Conservation (phyloP, 2,797 vertebrate genomes). For the Myripristis jacobus region DNA sequence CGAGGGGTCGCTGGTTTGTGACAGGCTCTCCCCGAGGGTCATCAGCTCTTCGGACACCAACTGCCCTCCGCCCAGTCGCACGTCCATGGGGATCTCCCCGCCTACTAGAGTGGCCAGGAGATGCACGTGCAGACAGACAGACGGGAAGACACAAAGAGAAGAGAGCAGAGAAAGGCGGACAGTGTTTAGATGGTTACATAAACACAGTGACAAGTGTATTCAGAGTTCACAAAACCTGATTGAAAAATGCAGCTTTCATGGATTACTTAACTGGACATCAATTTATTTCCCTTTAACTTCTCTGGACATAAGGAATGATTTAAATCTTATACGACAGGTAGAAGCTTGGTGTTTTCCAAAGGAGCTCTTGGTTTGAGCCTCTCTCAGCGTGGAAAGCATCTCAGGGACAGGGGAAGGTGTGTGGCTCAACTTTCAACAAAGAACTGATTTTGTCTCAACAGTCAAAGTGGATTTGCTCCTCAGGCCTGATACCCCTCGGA, state of each 20-base stretch:
- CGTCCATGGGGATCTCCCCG: constrained; percentile 96
- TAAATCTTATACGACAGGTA: constrained; percentile 23
- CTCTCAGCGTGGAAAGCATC: constrained; percentile 45
- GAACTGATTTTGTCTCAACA: constrained; percentile 52
- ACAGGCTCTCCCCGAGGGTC: constrained; percentile 98
- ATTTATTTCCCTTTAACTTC: constrained; percentile 29
- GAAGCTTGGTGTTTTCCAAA: constrained; percentile 26
- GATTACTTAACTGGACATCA: constrained; percentile 12
- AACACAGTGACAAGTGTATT: constrained; percentile 1
- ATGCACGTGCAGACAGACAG: constrained; percentile 19
- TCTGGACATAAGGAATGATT: constrained; percentile 46
- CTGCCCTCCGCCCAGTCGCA: constrained; percentile 94
- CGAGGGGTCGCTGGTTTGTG: constrained; percentile 95
- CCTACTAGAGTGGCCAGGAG: constrained; percentile 83
- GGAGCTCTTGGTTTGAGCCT: constrained; percentile 18
- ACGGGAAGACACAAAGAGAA: constrained; percentile 5
- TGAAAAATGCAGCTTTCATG: constrained; percentile 22
- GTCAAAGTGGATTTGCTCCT: constrained; percentile 60
- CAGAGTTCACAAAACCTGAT: constrained; percentile 12
- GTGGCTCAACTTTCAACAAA: constrained; percentile 51
- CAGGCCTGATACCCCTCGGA: constrained; percentile 35
- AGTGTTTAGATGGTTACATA: constrained; percentile 25
- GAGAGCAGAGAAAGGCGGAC: constrained; percentile 9
- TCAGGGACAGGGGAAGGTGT: constrained; percentile 46
- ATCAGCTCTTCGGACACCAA: constrained; percentile 98